phyloP scores from a whole-genome alignment of 2,113 vertebrate species.

The Camelus bactrianus region DNA sequence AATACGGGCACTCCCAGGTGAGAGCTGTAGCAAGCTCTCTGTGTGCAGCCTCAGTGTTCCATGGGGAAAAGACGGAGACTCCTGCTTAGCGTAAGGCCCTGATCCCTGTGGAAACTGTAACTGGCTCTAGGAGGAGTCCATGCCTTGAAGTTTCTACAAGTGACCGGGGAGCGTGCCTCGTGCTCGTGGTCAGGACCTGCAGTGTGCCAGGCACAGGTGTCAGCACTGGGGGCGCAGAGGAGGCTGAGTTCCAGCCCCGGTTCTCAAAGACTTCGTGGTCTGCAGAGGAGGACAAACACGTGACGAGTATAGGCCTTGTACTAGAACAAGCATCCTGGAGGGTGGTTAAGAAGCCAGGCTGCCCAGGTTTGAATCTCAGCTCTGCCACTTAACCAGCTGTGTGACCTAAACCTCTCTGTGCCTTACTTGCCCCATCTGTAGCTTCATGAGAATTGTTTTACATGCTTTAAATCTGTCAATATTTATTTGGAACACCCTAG shows the following conservation, averaged over 20 bases:
- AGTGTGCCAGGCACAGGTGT: too few species aligned
- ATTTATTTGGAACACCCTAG: background rate
- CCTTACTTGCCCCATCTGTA: background rate
- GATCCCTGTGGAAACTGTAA: background rate
- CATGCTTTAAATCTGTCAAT: background rate
- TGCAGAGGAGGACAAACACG: background rate
- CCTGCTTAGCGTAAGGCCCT: background rate
- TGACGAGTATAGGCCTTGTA: background rate
- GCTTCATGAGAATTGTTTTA: background rate
- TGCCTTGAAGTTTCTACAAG: background rate
- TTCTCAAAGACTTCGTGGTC: background rate
- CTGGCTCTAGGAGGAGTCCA: background rate
- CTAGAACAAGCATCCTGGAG: background rate
- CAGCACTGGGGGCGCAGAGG: accelerated
- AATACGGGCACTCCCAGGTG: background rate
- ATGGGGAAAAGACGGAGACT: background rate
- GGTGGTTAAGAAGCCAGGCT: background rate
- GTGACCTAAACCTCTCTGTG: background rate
- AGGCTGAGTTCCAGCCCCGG: background rate
- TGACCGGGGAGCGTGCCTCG: background rate
- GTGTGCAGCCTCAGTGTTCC: too few species aligned
- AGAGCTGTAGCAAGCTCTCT: background rate
- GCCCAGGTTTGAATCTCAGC: background rate
- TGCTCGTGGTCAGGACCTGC: background rate
- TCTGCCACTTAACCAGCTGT: background rate